These are phyloP conservation scores for Dreissena rostriformis DNA, from an alignment of 1,140 invertebrate genomes.

Conservation along the genomic window DNA sequence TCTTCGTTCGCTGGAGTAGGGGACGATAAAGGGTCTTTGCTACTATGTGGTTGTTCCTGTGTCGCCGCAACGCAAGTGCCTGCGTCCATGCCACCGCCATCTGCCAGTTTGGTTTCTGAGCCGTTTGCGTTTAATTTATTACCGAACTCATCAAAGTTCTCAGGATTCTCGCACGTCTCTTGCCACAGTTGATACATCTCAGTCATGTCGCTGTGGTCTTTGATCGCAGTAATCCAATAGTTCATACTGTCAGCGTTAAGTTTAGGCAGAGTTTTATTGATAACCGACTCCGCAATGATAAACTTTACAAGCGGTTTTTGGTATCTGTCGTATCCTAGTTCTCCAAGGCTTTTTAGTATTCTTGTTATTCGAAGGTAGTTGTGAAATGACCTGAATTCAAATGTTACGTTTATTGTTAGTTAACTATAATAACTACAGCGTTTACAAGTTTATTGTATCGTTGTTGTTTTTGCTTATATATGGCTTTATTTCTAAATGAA, in stretches of 20 bases:
- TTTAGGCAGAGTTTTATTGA: background rate
- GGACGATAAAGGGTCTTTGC: too few relatives aligned
- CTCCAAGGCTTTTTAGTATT: constrained; percentile 27
- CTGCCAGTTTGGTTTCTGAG: too few relatives aligned
- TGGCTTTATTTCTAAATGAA: too few relatives aligned
- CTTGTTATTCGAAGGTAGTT: constrained; percentile 37
- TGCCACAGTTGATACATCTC: background rate
- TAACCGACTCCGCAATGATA: constrained; percentile 1
- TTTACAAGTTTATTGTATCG: background rate
- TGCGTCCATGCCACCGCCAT: too few relatives aligned
- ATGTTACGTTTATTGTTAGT: background rate
- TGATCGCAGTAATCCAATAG: constrained; percentile 11
- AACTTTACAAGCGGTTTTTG: constrained; percentile 10
- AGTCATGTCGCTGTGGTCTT: background rate
- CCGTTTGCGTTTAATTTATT: background rate
- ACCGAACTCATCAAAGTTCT: background rate
- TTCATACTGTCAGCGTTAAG: background rate
- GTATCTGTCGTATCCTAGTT: constrained; percentile 14
- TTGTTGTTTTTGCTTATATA: too few relatives aligned
- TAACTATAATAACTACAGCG: background rate
- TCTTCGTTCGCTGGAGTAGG: too few relatives aligned
- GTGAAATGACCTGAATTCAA: constrained; percentile 26
- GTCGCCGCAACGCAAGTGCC: too few relatives aligned
- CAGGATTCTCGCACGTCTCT: background rate
- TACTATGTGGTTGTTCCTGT: too few relatives aligned